Evolutionary conservation across 2,888 invertebrate genomes (phyloP), one percentile per base, ranked within the genome.

Genomic region (Phytoseiulus persimilis): DNA sequence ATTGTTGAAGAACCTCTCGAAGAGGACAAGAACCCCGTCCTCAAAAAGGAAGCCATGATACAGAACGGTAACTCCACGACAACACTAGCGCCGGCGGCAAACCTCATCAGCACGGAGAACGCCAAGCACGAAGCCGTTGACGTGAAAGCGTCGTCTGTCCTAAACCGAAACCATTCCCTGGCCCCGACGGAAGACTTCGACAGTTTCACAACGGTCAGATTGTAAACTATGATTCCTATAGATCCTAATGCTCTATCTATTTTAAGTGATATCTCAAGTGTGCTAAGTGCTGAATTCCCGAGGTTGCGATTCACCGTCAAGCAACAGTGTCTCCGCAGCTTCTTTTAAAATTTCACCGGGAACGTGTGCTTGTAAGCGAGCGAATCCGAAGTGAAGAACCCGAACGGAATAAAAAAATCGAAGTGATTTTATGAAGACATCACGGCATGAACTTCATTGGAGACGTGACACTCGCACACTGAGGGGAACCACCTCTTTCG

Each of bases 1-100:
- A 87, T 87, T 28, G 33, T 45, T n/a, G 87, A 87, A 14, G 87
- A 87, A 14, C 65, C 65, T 65, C 18, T 65, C 65, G 65, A 65
- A 18, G 65, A 65, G 65, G 65, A 65, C 14, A 39, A 9, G 39
- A 65, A 65, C 14, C 1, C 28, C 65, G 28, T 65, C 65, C 28
- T 28, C 11, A 65, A 65, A 28, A 65, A 65, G 65, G 2, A 65
- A 3, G 28, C 65, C 9, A 6, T 18, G 28, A 65, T 18, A 65
- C 65, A 65, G 1, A 65, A 65, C 18, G 65, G 65, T 14, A 14
- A 46, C 65, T 14, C 5, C 14, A 65, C 65, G 65, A 23, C 18
- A 28, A 14, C 65, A 65, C 9, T 11, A 14, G 65, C 28, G 28
- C 23, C 65, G 28, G 9, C 14, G 65, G 46, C 9, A 14, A 46